Percentiles rank a stretch among this genome's conserved stretches.
phyloP scores from a whole-genome alignment of 2,888 invertebrate genomes.

The Pandemis cinnamomeana region DNA sequence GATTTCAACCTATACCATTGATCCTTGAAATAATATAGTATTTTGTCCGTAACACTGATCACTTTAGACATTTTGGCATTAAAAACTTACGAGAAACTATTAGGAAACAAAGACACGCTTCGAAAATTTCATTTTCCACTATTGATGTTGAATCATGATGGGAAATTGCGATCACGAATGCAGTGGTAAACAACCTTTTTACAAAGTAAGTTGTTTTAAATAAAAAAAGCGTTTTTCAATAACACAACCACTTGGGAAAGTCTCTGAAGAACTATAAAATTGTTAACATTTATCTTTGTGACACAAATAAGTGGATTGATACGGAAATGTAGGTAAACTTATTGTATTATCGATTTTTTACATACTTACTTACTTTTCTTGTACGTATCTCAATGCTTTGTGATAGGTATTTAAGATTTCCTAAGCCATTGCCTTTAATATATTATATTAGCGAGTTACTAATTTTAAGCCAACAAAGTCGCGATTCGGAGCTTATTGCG shows the following conservation, averaged over 20 bases:
- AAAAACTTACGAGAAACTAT: conserved; percentile 12
- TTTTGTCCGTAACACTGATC: conserved; percentile 53
- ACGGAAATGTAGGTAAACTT: neutral
- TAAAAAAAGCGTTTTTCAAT: neutral
- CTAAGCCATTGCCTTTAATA: too few species aligned
- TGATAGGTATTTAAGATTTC: too few species aligned
- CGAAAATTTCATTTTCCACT: conserved; percentile 7
- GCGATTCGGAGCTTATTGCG: too few species aligned
- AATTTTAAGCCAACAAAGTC: too few species aligned
- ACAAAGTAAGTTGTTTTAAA: neutral
- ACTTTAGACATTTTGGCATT: conserved; percentile 63
- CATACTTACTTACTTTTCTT: neutral
- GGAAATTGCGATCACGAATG: conserved; percentile 1
- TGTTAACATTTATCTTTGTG: neutral
- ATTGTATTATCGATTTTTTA: neutral
- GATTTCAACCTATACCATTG: conserved; percentile 72
- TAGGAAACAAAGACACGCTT: conserved; percentile 14
- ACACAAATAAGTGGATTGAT: neutral
- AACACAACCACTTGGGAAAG: neutral
- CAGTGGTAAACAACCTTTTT: conserved; percentile 26
- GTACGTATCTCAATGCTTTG: too few species aligned
- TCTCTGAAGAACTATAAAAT: neutral
- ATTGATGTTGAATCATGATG: conserved; percentile 20
- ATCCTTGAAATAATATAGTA: conserved; percentile 61
- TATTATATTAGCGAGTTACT: too few species aligned